Evolutionary conservation across 2,797 vertebrate genomes (phyloP), one percentile per base, ranked within the genome.

Genomic region (Austrolebias charrua): DNA sequence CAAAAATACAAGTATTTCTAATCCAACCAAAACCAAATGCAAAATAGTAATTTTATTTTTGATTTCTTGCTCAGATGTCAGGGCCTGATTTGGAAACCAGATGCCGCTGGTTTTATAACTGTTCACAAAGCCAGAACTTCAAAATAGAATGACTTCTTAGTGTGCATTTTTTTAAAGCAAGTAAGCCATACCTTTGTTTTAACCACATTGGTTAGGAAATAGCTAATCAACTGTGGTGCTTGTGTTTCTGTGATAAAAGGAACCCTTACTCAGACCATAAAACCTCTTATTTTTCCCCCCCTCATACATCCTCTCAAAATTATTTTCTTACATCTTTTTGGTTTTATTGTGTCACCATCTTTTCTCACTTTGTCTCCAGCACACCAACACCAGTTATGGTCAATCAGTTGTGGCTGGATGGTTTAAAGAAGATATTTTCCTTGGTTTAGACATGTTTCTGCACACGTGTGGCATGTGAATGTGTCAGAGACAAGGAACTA

Each of bases 21-120:
- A 44, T 67, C 65, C 57, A 80, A 42, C 28, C 24, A 33, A 78
- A 52, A 73, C 60, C 43, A 56, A 61, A 55, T 35, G 51, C 42
- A 42, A 18, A 62, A 59, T 71, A 53, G 4, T 33, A 7, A 28
- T 3, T 49, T 71, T 57, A 59, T 55, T 75, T 65, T 46, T 0
- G 13, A 59, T 50, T 28, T 57, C 69, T 52, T 60, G 49, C 10
- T 73, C 55, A 55, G 44, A 79, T 44, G 48, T 50, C 24, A 19
- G n/a, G 4, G 38, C 44, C 4, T 13, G 1, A 64, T 76, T 78
- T 68, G 55, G 33, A 67, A 78, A 81, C 63, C 48, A 79, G 58
- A 75, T 67, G 35, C 49, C 38, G 11, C 33, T 47, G 7, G 55
- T 66, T 83, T 71, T 57, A 35, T 50, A 40, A 64, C 45, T 46